phyloP scores from a whole-genome alignment of 2,797 vertebrate genomes.

The Sebastes matsubarae region DNA sequence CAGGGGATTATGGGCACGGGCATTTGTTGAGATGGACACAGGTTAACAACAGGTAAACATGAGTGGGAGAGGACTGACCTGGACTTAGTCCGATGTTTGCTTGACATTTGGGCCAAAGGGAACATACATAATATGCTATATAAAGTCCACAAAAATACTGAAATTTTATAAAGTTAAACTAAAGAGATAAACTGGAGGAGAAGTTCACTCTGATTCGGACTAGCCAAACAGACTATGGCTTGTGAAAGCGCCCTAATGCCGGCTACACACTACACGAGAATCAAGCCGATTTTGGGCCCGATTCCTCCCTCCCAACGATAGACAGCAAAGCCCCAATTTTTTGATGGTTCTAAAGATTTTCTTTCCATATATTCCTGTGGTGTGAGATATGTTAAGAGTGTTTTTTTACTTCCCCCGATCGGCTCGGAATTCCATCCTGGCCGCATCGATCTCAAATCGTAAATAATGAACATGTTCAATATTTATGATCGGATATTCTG shows the following conservation, averaged over 20 bases:
- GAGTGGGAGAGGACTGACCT: background rate
- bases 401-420: rapidly evolving
- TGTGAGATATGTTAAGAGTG: no score
- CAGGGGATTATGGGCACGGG: background rate
- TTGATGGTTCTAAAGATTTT: no score
- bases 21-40: background rate
- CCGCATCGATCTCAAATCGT: no score
- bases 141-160: background rate
- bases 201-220: background rate
- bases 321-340: no score
- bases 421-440: no score
- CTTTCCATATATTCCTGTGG: no score
- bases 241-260: background rate
- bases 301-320: no score
- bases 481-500: no score
- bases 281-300: no score
- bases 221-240: background rate
- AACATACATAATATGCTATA: background rate
- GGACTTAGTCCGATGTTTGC: background rate
- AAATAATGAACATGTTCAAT: no score
- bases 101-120: background rate
- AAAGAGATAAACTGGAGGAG: background rate
- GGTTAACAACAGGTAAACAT: background rate
- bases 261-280: no score
- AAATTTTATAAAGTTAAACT: background rate